Evolutionary conservation across 2,888 invertebrate species (phyloP).

Genomic region (Acanthosepion pharaonis): DNA sequence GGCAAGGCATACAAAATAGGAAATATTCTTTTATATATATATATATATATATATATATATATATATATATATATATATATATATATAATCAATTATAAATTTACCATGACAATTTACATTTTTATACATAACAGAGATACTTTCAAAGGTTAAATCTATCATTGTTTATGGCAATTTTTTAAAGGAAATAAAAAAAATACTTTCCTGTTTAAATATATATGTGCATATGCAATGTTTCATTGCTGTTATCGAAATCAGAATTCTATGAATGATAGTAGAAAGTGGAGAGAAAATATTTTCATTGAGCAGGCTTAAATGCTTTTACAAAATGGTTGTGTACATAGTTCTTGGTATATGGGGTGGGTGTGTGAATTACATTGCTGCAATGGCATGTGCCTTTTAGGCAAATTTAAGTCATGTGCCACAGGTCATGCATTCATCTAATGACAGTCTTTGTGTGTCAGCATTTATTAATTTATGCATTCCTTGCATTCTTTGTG

Average conservation of each 20-base stretch:
- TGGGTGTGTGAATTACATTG: neutral
- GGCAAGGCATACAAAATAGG: too few relatives aligned
- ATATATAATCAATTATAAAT: too few relatives aligned
- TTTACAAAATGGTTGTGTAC: neutral
- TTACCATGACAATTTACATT: too few relatives aligned
- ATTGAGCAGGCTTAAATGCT: neutral
- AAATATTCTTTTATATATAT: too few relatives aligned
- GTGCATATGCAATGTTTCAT: neutral
- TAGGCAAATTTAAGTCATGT: neutral
- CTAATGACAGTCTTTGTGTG: neutral
- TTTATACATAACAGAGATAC: too few relatives aligned
- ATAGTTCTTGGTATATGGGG: neutral
- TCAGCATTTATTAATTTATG: neutral
- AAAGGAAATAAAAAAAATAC: too few relatives aligned
- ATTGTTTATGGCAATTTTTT: too few relatives aligned
- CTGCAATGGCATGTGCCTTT: neutral
- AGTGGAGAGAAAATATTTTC: neutral
- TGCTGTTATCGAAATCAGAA: neutral
- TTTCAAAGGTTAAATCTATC: too few relatives aligned
- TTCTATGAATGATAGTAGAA: neutral
- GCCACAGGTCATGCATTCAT: constrained; percentile 2
- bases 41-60: too few relatives aligned
- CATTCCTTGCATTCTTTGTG: constrained; percentile 9
- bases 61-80: too few relatives aligned
- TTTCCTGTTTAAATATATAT: too few relatives aligned